Conservation (phyloP, 2,797 vertebrate genomes). For the Lophotriccus pileatus region DNA sequence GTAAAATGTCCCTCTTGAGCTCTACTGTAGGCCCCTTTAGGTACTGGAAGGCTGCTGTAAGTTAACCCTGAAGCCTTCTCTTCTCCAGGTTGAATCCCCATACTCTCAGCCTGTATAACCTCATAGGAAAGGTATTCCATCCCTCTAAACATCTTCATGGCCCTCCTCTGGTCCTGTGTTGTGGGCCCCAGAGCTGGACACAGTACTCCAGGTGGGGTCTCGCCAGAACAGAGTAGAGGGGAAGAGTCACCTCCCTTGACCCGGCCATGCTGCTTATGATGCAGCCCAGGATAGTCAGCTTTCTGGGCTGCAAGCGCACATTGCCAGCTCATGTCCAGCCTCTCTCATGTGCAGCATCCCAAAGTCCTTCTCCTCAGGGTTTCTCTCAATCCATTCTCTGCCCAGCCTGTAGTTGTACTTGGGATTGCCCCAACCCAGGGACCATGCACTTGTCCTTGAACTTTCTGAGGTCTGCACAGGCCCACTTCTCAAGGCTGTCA, state of each 20-base stretch:
- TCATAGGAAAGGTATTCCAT: background rate
- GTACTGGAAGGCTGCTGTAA: background rate
- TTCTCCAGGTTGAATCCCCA: background rate
- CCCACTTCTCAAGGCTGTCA: background rate
- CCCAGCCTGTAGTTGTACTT: background rate
- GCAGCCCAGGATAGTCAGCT: background rate
- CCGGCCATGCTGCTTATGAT: background rate
- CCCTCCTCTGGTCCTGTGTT: background rate
- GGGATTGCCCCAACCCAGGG: background rate
- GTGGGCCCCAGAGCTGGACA: background rate
- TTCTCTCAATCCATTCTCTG: background rate
- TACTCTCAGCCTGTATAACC: background rate
- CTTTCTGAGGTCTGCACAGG: background rate
- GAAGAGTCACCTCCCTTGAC: background rate
- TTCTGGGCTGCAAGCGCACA: accelerated
- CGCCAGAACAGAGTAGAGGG: background rate
- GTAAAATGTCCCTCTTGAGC: background rate
- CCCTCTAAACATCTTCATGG: background rate
- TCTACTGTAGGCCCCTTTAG: background rate
- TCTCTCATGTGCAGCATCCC: background rate
- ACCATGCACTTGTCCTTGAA: background rate
- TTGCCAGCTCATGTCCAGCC: background rate
- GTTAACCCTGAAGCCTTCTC: background rate
- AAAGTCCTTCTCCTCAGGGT: background rate
- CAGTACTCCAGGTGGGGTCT: background rate